Evolutionary conservation across 2,113 vertebrate species (phyloP).

Genomic region (Natator depressus): DNA sequence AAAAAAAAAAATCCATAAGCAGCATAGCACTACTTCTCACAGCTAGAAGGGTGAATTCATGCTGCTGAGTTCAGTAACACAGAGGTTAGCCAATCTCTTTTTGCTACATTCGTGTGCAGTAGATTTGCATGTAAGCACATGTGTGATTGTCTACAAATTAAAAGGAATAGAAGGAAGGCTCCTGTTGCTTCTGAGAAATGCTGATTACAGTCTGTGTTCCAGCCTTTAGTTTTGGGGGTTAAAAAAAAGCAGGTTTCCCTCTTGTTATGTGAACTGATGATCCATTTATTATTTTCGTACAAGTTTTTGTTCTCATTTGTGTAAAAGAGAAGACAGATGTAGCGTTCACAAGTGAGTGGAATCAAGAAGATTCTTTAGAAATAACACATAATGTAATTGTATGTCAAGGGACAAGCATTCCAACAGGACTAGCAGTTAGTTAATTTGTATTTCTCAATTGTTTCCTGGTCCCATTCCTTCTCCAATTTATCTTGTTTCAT

Average conservation of each 20-base stretch:
- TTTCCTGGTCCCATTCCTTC: not conserved
- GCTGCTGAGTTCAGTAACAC: not conserved
- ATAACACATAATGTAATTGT: not conserved
- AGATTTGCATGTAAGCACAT: accelerated
- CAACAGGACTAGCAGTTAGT: not conserved
- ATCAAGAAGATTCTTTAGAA: not conserved
- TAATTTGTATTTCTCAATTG: not conserved
- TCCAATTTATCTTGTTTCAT: not conserved
- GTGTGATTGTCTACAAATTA: not conserved
- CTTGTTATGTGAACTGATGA: not conserved
- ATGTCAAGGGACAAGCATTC: not conserved
- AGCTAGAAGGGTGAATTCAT: not conserved
- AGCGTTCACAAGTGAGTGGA: not conserved
- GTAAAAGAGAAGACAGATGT: not conserved
- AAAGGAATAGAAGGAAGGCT: not conserved
- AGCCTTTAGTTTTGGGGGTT: not conserved
- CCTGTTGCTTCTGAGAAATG: not conserved
- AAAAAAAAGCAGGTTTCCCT: not conserved
- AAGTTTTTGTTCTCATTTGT: not conserved
- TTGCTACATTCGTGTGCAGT: not conserved
- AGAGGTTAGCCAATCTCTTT: not conserved
- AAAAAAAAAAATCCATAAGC: not conserved
- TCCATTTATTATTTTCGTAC: not conserved
- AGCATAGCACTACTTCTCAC: not conserved
- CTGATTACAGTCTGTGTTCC: not conserved